Percentiles rank a stretch among this genome's conserved stretches.
phyloP scores from a whole-genome alignment of 1,140 invertebrate species.

The Zaprionus gabonicus region DNA sequence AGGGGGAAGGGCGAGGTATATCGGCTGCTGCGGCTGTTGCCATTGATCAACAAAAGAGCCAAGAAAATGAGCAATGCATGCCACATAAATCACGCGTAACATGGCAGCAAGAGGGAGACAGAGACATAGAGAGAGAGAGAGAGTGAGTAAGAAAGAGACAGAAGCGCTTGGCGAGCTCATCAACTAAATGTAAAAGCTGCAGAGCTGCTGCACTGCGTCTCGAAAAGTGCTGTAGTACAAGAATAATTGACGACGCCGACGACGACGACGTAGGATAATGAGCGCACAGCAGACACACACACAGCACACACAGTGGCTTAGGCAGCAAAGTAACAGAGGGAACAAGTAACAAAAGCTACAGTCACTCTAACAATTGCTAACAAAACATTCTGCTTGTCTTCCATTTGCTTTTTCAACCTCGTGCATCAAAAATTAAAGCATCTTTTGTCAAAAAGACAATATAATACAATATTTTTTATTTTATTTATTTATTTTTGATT shows the following conservation, averaged over 20 bases:
- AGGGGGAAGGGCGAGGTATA: too few species aligned
- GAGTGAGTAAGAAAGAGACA: not conserved
- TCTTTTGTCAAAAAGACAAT: too few species aligned
- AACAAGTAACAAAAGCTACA: too few species aligned
- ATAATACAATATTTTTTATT: too few species aligned
- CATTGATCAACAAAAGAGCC: constrained; percentile 74
- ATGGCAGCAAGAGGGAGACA: not conserved
- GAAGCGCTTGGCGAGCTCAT: constrained; percentile 52
- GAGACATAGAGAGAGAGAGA: too few species aligned
- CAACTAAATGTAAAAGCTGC: constrained; percentile 74
- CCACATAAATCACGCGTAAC: constrained; percentile 46
- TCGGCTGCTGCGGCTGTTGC: constrained; percentile 21
- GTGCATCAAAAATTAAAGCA: too few species aligned
- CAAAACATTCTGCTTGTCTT: too few species aligned
- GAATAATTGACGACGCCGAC: constrained; percentile 72
- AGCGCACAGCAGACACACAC: constrained; percentile 41
- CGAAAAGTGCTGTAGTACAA: constrained; percentile 63
- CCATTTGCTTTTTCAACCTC: too few species aligned
- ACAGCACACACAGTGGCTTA: not conserved
- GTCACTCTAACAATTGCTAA: too few species aligned
- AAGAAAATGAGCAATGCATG: constrained; percentile 58
- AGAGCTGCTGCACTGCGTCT: constrained; percentile 14
- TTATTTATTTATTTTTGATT: too few species aligned
- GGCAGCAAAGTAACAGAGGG: too few species aligned
- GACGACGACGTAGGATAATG: constrained; percentile 71